Base-by-base conservation (phyloP, 2,797 vertebrate species). In the Sebastolobus altivelis region DNA sequence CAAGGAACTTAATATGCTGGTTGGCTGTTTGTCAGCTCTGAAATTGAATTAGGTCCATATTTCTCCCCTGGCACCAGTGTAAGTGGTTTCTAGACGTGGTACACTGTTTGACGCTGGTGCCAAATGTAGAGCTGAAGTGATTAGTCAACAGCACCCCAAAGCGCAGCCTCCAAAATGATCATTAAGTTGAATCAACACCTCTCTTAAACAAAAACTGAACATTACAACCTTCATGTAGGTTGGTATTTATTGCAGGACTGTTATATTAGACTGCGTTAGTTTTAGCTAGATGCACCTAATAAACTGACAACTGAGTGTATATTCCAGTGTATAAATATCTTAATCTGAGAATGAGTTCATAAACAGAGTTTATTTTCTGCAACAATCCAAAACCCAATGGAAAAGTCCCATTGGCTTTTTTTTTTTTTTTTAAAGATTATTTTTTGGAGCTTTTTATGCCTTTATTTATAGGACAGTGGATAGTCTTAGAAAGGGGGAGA, bases 31-130 rank as follows among this genome's bases (percentile, higher is more conserved):
- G 16, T 37, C 38, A 69, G 38, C 38, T 72, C 27, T 58, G 20
- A 37, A 65, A 72, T 60, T 49, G 29, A 65, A 65, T 59, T 27
- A 49, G 38, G 38, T 49, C 54, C 54, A 16, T 37, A 18, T 72
- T 72, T 52, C 27, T 37, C 59, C 14, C 10, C 60, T 49, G 69
- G 27, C 13, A 25, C 38, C 13, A 2, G 13, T 46, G 20, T 62
- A 31, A 31, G 10, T 29, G 8, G 59, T 60, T 67, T 25, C 13
- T 25, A 58, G 63, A 75, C 3, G 4, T 43, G 37, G 54, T 43
- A 33, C 11, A 43, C 37, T 27, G 35, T 67, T 35, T 60, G 56
- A 68, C 1, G 6, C 13, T 60, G 31, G 25, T 60, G 22, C 31
- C 60, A 67, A 35, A 49, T 20, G 27, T 12, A 66, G 63, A 66